Percentiles rank a stretch among this genome's conserved stretches.
Evolutionary conservation across 2,113 vertebrate species (phyloP).

Genomic region (Kryptolebias marmoratus): DNA sequence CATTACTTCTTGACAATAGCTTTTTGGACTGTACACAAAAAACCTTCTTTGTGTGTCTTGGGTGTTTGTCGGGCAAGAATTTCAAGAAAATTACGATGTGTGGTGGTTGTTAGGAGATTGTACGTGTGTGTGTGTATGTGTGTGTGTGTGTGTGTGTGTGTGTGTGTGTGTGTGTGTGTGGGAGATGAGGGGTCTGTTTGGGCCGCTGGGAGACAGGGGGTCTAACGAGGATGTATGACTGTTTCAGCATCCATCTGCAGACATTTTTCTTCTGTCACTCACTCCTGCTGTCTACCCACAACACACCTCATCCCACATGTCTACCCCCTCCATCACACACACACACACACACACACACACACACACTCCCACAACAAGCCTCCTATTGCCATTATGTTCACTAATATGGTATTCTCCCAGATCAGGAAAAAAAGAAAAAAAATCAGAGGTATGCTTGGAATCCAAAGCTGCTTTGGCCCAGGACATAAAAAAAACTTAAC

Average conservation of each 20-base stretch:
- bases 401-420: slow-evolving; percentile 71
- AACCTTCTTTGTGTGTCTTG: neutral
- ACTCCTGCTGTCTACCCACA: slow-evolving; percentile 51
- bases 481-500: slow-evolving; percentile 57
- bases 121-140: slow-evolving; percentile 2
- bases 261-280: slow-evolving; percentile 76
- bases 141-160: slow-evolving; percentile 16
- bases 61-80: neutral
- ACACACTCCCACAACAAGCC: slow-evolving; percentile 44
- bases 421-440: slow-evolving; percentile 75
- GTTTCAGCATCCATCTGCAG: slow-evolving; percentile 72
- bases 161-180: slow-evolving; percentile 5
- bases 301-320: slow-evolving; percentile 42
- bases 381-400: slow-evolving; percentile 67
- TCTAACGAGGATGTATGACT: slow-evolving; percentile 82
- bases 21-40: neutral
- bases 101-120: slow-evolving; percentile 2
- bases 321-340: slow-evolving; percentile 14
- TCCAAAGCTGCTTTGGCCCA: slow-evolving; percentile 50
- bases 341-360: slow-evolving; percentile 29
- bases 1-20: neutral
- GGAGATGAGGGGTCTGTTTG: slow-evolving; percentile 35
- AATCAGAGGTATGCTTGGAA: slow-evolving; percentile 63
- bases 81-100: slow-evolving; percentile 22
- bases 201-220: slow-evolving; percentile 60